phyloP scores from a whole-genome alignment of 2,113 vertebrate species.

The Mustelus asterias region DNA sequence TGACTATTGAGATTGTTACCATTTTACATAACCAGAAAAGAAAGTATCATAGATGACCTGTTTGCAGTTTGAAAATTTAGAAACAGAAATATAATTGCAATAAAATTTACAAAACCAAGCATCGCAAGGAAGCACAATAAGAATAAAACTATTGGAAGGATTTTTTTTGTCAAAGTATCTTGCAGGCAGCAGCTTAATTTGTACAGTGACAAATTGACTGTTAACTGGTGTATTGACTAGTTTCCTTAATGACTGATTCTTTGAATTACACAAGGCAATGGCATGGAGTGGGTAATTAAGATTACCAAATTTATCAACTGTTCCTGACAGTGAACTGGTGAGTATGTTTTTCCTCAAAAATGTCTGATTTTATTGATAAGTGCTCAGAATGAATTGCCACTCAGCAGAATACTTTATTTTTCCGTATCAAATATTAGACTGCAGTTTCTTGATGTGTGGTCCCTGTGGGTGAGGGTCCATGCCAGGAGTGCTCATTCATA shows the following conservation, averaged over 20 bases:
- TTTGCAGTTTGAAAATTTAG: background rate
- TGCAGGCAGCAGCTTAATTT: background rate
- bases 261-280: conserved; percentile 11
- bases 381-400: background rate
- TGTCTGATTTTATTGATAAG: background rate
- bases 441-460: background rate
- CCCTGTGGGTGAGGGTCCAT: background rate
- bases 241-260: conserved; percentile 13
- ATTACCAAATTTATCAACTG: conserved; percentile 2
- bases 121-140: background rate
- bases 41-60: background rate
- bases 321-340: background rate
- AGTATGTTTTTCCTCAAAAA: background rate
- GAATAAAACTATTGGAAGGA: background rate
- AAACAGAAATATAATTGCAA: background rate
- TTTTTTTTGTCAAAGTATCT: conserved; percentile 2
- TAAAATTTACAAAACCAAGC: background rate
- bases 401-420: background rate
- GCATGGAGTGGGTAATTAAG: conserved; percentile 18
- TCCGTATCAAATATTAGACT: background rate
- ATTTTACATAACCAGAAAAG: background rate
- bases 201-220: background rate
- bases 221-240: background rate
- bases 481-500: background rate
- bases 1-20: background rate